phyloP scores from a whole-genome alignment of 1,140 invertebrate species.

The Habropoda laboriosa region DNA sequence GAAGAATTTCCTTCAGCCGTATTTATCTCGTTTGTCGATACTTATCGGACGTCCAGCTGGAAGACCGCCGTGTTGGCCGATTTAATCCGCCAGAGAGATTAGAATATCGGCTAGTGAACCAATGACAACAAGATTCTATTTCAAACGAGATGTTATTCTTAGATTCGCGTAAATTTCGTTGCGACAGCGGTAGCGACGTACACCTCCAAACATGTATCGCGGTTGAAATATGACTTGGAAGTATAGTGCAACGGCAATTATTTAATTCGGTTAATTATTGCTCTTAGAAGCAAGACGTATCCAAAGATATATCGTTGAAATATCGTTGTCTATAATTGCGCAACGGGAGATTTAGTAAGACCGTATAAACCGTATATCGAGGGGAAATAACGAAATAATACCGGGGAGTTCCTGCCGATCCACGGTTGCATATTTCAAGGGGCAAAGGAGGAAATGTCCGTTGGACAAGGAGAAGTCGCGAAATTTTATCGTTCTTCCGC shows the following conservation, averaged over 20 bases:
- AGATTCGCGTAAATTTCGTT: conserved; percentile 68
- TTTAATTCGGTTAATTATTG: conserved; percentile 66
- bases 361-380: conserved; percentile 1
- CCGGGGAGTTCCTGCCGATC: too few relatives aligned
- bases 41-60: neutral
- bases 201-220: conserved; percentile 61
- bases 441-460: neutral
- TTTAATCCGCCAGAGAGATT: conserved; percentile 47
- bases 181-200: conserved; percentile 64
- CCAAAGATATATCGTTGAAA: conserved; percentile 53
- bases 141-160: conserved; percentile 64
- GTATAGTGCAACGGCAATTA: conserved; percentile 63
- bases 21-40: too few relatives aligned
- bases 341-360: neutral
- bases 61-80: neutral
- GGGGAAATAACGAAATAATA: conserved; percentile 21
- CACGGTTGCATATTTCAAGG: neutral
- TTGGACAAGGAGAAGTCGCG: neutral
- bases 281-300: conserved; percentile 34
- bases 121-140: conserved; percentile 69
- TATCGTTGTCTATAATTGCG: conserved; percentile 45
- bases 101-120: conserved; percentile 60
- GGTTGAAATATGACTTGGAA: conserved; percentile 67
- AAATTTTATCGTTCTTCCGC: conserved; percentile 52
- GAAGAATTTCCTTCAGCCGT: too few relatives aligned